A percentile compares a stretch with the other conserved stretches of the same genome.
phyloP scores from a whole-genome alignment of 2,888 invertebrate genomes.

The Lithophane socia region DNA sequence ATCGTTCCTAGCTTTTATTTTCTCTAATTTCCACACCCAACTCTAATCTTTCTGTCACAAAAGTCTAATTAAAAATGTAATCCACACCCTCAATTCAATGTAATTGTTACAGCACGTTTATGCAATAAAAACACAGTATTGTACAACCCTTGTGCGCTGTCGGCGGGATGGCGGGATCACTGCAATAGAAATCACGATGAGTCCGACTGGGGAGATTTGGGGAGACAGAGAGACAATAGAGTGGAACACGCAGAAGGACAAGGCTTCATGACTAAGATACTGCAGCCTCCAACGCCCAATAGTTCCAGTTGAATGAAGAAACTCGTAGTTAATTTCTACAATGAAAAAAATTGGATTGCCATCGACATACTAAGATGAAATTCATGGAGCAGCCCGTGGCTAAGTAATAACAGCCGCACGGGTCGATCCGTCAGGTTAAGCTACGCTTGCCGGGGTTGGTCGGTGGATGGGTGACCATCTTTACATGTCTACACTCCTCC shows the following conservation, averaged over 20 bases:
- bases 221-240: conserved; percentile 23
- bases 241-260: conserved; percentile 18
- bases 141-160: conserved; percentile 53
- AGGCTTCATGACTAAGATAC: neutral
- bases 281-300: neutral
- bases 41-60: conserved; percentile 45
- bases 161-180: conserved; percentile 48
- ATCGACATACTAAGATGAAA: neutral
- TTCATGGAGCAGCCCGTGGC: no score
- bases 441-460: no score
- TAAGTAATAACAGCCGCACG: no score
- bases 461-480: no score
- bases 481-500: no score
- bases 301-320: neutral
- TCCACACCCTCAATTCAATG: conserved; percentile 61
- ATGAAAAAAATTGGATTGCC: neutral
- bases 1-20: neutral
- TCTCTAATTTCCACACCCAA: conserved; percentile 4
- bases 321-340: neutral
- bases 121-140: conserved; percentile 67
- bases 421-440: no score
- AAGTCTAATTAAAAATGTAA: conserved; percentile 64
- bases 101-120: conserved; percentile 68
- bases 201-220: conserved; percentile 40
- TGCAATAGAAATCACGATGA: conserved; percentile 60